Percentiles rank a stretch among this genome's conserved stretches.
phyloP scores from a whole-genome alignment of 2,888 invertebrate genomes.

The Catocala nupta region DNA sequence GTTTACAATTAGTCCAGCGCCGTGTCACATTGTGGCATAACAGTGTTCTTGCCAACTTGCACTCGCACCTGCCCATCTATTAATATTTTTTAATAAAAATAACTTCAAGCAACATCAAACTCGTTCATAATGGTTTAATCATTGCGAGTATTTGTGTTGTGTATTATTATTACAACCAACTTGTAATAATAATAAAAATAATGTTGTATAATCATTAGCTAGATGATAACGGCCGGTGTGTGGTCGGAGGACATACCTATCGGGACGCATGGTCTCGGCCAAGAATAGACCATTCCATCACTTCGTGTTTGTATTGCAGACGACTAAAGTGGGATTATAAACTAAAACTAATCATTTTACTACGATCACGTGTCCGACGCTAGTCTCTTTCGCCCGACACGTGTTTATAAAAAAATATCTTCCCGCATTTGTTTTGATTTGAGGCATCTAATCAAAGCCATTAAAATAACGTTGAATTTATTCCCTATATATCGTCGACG shows the following conservation, averaged over 20 bases:
- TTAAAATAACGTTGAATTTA: background rate
- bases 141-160: slow-evolving; percentile 6
- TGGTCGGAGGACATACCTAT: slow-evolving; percentile 2
- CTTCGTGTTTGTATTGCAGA: background rate
- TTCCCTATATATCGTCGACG: no score
- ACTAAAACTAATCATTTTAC: background rate
- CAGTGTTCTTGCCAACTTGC: slow-evolving; percentile 75
- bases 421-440: slow-evolving; percentile 7
- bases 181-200: background rate
- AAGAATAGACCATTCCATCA: slow-evolving; percentile 10
- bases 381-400: background rate
- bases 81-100: slow-evolving; percentile 82
- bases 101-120: slow-evolving; percentile 58
- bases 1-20: slow-evolving; percentile 79
- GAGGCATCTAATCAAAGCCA: no score
- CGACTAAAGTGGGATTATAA: slow-evolving; percentile 1
- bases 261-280: background rate
- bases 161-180: background rate
- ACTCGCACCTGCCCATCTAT: slow-evolving; percentile 82
- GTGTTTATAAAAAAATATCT: slow-evolving; percentile 7
- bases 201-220: background rate
- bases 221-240: background rate
- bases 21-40: slow-evolving; percentile 71
- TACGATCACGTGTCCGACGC: slow-evolving; percentile 2
- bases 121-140: slow-evolving; percentile 39